These are phyloP conservation scores for Poicephalus gulielmi DNA, from an alignment of 2,113 vertebrate genomes.

Conservation along the genomic window DNA sequence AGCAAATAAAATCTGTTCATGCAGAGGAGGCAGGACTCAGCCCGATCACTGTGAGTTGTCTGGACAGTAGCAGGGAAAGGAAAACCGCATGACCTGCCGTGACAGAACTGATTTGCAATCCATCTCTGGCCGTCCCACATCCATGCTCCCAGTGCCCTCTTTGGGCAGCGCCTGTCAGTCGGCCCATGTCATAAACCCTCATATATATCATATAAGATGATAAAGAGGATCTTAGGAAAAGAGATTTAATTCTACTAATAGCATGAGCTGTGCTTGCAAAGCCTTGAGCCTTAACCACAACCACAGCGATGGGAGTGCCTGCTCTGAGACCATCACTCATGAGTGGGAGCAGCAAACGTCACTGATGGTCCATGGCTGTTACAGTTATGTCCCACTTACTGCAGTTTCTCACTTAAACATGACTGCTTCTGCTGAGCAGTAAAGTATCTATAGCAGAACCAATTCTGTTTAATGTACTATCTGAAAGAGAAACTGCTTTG, in stretches of 20 bases:
- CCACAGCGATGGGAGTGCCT: rapidly evolving
- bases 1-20: neutral
- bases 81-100: neutral
- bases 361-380: neutral
- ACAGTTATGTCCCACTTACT: neutral
- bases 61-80: neutral
- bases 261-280: neutral
- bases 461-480: neutral
- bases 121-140: neutral
- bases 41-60: neutral
- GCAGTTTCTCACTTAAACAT: neutral
- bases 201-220: rapidly evolving
- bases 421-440: neutral
- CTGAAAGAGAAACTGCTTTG: neutral
- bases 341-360: neutral
- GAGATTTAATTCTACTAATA: neutral
- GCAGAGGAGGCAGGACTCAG: neutral
- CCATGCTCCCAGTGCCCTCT: neutral
- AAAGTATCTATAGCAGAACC: neutral
- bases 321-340: neutral
- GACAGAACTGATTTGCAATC: neutral
- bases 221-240: neutral
- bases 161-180: neutral
- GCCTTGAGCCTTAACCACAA: rapidly evolving
- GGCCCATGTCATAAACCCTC: neutral